A percentile compares a stretch with the other conserved stretches of the same genome.
These are phyloP conservation scores for Ophioninae sp. DNA, from an alignment of 2,888 invertebrate genomes.

Conservation along the genomic window DNA sequence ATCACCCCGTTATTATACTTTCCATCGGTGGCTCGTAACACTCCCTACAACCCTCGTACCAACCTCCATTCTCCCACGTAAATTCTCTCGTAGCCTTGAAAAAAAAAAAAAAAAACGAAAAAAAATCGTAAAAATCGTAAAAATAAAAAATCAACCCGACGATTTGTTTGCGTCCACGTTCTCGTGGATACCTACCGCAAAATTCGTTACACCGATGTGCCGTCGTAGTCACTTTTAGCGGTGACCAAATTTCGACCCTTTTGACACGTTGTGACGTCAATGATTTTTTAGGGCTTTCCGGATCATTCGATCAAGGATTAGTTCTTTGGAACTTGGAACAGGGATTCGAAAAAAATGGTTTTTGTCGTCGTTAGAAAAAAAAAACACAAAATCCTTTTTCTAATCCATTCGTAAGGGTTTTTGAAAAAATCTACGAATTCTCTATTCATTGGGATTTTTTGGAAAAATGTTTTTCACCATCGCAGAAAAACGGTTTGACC, in stretches of 20 bases:
- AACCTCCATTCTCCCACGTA: background rate
- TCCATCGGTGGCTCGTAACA: background rate
- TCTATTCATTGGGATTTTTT: no score
- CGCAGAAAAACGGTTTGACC: no score
- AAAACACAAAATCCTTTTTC: no score
- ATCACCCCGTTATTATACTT: slow-evolving; percentile 40
- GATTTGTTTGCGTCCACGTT: slow-evolving; percentile 23
- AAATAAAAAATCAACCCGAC: background rate
- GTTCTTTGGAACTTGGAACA: background rate
- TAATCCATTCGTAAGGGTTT: no score
- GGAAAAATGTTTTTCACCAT: no score
- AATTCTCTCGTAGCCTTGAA: slow-evolving; percentile 1
- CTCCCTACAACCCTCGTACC: background rate
- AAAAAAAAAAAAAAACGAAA: background rate
- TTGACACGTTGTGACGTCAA: background rate
- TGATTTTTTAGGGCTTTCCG: background rate
- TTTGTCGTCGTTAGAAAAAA: no score
- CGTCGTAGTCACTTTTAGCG: background rate
- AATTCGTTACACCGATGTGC: slow-evolving; percentile 9
- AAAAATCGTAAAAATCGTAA: slow-evolving; percentile 16
- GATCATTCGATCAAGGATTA: background rate
- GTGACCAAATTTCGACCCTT: background rate
- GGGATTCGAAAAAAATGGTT: background rate
- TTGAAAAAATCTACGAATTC: no score
- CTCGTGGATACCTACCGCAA: slow-evolving; percentile 5